Evolutionary conservation across 2,797 vertebrate species (phyloP).

Genomic region (Pyrrhura leucotis): DNA sequence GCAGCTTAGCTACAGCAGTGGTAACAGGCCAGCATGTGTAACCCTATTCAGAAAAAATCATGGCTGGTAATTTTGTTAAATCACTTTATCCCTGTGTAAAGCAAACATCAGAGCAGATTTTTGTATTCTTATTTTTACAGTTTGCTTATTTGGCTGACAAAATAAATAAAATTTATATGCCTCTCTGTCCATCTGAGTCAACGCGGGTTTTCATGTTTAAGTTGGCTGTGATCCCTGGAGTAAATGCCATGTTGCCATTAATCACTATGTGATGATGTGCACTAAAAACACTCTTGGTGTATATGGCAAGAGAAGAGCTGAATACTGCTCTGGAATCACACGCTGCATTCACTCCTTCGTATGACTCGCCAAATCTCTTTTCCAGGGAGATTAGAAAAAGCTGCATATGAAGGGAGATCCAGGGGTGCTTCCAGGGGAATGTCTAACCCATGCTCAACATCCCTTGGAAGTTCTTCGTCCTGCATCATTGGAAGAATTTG

Average conservation of each 20-base stretch:
- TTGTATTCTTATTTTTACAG: conserved; percentile 49
- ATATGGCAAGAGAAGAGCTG: background rate
- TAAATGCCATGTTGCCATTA: conserved; percentile 55
- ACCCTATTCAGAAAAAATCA: conserved; percentile 26
- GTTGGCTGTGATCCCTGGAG: conserved; percentile 40
- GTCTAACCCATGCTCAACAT: background rate
- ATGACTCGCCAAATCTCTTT: background rate
- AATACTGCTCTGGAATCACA: background rate
- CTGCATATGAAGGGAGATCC: background rate
- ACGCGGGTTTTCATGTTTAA: conserved; percentile 43
- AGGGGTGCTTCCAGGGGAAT: background rate
- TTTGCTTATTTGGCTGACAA: conserved; percentile 40
- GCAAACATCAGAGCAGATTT: conserved; percentile 41
- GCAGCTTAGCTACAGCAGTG: background rate
- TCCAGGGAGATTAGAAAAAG: background rate
- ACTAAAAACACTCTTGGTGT: conserved; percentile 28
- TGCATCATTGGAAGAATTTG: background rate
- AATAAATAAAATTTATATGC: conserved; percentile 37
- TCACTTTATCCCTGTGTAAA: conserved; percentile 27
- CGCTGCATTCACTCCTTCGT: background rate
- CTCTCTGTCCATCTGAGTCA: conserved; percentile 52
- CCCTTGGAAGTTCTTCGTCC: background rate
- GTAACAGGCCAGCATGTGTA: background rate
- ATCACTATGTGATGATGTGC: conserved; percentile 35
- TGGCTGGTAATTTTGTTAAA: conserved; percentile 20